Conservation (phyloP, 2,888 invertebrate species). For the Leptogaster cylindrica region DNA sequence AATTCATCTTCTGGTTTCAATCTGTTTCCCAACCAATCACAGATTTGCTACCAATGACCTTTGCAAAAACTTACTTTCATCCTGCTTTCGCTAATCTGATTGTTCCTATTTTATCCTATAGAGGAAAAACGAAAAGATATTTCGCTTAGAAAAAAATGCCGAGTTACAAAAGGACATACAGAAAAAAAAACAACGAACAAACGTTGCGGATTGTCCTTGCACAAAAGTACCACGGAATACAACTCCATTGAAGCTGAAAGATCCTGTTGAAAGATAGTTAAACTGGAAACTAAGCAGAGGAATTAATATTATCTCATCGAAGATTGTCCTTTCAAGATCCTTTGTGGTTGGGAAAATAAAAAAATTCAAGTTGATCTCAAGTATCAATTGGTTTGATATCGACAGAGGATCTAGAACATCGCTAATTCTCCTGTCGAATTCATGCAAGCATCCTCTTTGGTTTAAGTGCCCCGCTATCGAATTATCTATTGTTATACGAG, state of each 20-base stretch:
- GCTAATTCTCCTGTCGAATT: constrained; percentile 23
- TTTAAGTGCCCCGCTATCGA: background rate
- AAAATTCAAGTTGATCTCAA: constrained; percentile 13
- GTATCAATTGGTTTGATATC: constrained; percentile 24
- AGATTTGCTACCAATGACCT: too few relatives aligned
- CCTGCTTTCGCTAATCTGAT: too few relatives aligned
- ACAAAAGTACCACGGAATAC: too few relatives aligned
- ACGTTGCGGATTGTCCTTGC: too few relatives aligned
- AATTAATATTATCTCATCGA: constrained; percentile 28
- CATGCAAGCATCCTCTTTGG: constrained; percentile 13
- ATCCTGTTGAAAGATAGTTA: background rate
- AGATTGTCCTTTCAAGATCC: constrained; percentile 12
- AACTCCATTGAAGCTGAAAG: constrained; percentile 23
- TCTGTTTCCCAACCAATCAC: too few relatives aligned
- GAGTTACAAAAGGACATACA: too few relatives aligned
- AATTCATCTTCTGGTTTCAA: too few relatives aligned
- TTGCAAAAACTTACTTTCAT: too few relatives aligned
- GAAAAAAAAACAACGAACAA: too few relatives aligned
- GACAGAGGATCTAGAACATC: constrained; percentile 10
- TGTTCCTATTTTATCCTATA: too few relatives aligned
- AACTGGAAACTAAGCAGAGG: background rate
- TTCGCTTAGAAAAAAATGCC: too few relatives aligned
- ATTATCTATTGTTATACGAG: constrained; percentile 20
- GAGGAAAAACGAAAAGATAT: too few relatives aligned
- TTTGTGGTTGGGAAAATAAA: background rate